These are phyloP conservation scores for Acromyrmex heyeri DNA, from an alignment of 1,140 invertebrate species.

Conservation along the genomic window DNA sequence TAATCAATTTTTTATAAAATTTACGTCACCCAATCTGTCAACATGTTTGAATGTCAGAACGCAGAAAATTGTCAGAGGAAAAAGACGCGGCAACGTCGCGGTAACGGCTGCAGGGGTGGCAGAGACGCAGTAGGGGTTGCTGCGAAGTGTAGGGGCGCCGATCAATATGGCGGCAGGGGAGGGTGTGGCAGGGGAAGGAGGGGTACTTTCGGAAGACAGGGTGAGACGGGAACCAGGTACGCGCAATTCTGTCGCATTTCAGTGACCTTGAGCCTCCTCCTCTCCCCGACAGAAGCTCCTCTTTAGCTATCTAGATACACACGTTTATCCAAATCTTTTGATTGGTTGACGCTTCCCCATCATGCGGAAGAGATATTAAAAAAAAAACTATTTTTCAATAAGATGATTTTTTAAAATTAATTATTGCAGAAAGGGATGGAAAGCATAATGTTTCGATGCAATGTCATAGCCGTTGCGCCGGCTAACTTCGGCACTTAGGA, in stretches of 20 bases:
- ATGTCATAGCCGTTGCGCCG: neutral
- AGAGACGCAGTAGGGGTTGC: slow-evolving; percentile 63
- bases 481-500: slow-evolving; percentile 39
- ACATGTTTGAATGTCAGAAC: slow-evolving; percentile 9
- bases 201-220: slow-evolving; percentile 71
- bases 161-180: slow-evolving; percentile 83
- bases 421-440: neutral
- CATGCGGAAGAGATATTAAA: neutral
- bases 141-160: slow-evolving; percentile 70
- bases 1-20: neutral
- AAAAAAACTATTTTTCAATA: neutral
- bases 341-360: neutral
- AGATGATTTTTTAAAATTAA: slow-evolving; percentile 13
- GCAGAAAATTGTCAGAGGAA: slow-evolving; percentile 60
- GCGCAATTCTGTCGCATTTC: slow-evolving; percentile 62
- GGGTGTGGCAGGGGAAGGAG: slow-evolving; percentile 80
- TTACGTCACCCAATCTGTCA: neutral
- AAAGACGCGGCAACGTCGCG: slow-evolving; percentile 76
- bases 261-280: slow-evolving; percentile 79
- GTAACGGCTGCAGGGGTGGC: slow-evolving; percentile 58
- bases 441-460: slow-evolving; percentile 8
- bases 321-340: slow-evolving; percentile 6
- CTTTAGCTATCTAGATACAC: neutral
- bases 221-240: slow-evolving; percentile 65
- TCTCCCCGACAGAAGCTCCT: slow-evolving; percentile 34